Conservation (phyloP, 2,797 vertebrate species). For the Limnodromus scolopaceus region DNA sequence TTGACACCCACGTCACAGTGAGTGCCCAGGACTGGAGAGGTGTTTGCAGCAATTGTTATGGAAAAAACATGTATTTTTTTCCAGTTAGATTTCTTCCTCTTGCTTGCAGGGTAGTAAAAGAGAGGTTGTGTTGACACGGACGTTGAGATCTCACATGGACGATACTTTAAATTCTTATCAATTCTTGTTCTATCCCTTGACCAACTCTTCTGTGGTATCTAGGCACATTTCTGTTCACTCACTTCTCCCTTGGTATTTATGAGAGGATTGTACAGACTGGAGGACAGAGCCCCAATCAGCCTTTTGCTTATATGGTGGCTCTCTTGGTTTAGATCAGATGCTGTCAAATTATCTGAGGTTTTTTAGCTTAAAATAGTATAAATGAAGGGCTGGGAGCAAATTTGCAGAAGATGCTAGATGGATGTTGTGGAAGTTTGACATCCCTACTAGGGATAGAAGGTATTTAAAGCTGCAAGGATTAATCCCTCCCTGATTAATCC, state of each 20-base stretch:
- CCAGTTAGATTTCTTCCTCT: background rate
- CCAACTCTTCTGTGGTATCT: background rate
- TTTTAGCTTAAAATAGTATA: background rate
- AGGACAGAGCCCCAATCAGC: background rate
- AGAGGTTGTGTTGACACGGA: background rate
- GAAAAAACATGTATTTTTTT: background rate
- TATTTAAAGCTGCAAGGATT: background rate
- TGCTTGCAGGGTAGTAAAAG: background rate
- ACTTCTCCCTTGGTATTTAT: background rate
- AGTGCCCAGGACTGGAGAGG: accelerated
- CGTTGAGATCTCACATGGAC: background rate
- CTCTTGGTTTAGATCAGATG: background rate
- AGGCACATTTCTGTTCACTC: background rate
- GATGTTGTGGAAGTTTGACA: background rate
- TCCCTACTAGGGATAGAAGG: background rate
- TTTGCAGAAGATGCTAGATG: background rate
- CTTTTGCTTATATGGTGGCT: background rate
- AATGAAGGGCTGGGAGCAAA: background rate
- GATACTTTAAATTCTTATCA: background rate
- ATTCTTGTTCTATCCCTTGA: background rate
- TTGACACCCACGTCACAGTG: accelerated
- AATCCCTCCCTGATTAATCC: background rate
- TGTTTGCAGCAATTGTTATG: background rate
- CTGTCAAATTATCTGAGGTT: too few relatives aligned
- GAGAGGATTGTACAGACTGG: too few relatives aligned